These are phyloP conservation scores for Enteromius trimaculatus DNA, from an alignment of 2,797 vertebrate species.

Conservation along the genomic window DNA sequence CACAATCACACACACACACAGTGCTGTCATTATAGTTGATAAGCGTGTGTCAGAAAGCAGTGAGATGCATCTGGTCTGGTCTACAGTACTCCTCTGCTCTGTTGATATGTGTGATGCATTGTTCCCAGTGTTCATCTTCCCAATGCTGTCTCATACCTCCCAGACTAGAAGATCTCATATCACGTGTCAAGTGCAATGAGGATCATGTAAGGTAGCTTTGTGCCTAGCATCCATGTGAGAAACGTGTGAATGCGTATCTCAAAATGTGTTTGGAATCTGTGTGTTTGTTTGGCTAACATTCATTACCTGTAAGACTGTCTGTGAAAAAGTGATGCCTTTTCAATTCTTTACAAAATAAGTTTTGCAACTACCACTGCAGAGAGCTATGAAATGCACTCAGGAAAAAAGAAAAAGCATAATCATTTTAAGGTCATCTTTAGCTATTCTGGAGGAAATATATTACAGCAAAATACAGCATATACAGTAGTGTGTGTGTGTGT, in stretches of 20 bases:
- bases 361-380: not conserved
- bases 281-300: not conserved
- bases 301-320: slow-evolving; percentile 10
- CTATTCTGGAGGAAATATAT: not conserved
- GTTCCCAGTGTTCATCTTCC: slow-evolving; percentile 39
- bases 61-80: slow-evolving; percentile 57
- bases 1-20: not conserved
- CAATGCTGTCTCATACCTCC: slow-evolving; percentile 35
- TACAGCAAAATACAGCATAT: too few species aligned
- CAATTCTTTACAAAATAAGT: not conserved
- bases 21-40: slow-evolving; percentile 68
- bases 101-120: slow-evolving; percentile 46
- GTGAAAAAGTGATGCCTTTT: not conserved
- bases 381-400: slow-evolving; percentile 12
- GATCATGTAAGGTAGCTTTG: slow-evolving; percentile 13
- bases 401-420: not conserved
- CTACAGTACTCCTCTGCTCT: slow-evolving; percentile 43
- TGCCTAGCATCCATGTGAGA: not conserved
- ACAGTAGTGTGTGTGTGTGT: not conserved
- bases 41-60: slow-evolving; percentile 67
- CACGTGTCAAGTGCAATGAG: slow-evolving; percentile 40
- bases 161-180: slow-evolving; percentile 31
- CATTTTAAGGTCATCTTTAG: not conserved
- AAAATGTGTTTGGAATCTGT: not conserved
- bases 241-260: not conserved